Evolutionary conservation across 2,797 vertebrate genomes (phyloP).

Genomic region (Harpagifer antarcticus): DNA sequence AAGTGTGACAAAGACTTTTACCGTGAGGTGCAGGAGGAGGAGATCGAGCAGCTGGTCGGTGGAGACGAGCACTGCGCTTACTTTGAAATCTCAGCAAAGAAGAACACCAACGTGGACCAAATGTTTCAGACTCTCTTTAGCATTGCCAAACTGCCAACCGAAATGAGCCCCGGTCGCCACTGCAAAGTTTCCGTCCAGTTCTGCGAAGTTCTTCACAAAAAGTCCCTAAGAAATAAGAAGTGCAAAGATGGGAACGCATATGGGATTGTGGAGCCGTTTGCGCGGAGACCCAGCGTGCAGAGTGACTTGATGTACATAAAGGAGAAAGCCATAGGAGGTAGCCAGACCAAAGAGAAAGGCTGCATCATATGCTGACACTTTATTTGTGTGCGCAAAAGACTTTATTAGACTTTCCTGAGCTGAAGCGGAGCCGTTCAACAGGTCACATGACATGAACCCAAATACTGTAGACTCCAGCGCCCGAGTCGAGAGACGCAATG

Average conservation of each 20-base stretch:
- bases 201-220: constrained; percentile 93
- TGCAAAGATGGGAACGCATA: constrained; percentile 91
- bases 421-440: neutral
- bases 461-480: constrained; percentile 8
- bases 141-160: constrained; percentile 95
- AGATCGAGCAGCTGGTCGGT: constrained; percentile 90
- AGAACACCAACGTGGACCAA: constrained; percentile 94
- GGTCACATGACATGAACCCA: neutral
- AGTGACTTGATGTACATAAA: constrained; percentile 98
- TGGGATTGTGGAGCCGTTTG: constrained; percentile 94
- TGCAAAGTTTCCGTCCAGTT: constrained; percentile 94
- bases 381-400: constrained; percentile 3
- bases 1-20: constrained; percentile 94
- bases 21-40: constrained; percentile 90
- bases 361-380: constrained; percentile 92
- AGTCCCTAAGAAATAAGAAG: constrained; percentile 89
- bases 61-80: constrained; percentile 92
- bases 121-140: constrained; percentile 97
- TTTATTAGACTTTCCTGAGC: constrained; percentile 31
- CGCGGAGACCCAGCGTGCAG: constrained; percentile 95
- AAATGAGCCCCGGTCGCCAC: constrained; percentile 98
- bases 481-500: neutral
- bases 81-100: constrained; percentile 97
- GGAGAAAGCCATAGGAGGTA: constrained; percentile 90
- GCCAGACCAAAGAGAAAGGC: constrained; percentile 92